These are phyloP conservation scores for Zootoca vivipara DNA, from an alignment of 2,113 vertebrate genomes.

Conservation along the genomic window DNA sequence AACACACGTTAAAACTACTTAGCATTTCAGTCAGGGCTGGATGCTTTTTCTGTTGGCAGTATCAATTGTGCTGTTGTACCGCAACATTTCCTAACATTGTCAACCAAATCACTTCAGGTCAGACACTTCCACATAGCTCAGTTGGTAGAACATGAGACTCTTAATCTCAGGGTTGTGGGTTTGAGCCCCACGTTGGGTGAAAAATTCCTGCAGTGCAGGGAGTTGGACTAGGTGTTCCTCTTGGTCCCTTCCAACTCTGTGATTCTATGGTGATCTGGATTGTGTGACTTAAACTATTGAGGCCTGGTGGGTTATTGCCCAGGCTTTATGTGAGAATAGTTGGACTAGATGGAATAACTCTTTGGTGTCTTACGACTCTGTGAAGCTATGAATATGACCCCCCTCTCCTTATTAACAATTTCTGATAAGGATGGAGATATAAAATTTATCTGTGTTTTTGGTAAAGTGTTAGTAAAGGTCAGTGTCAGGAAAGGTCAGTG, in stretches of 20 bases:
- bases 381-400: neutral
- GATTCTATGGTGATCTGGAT: no score
- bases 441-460: neutral
- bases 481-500: neutral
- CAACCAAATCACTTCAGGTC: conserved; percentile 22
- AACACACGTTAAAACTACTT: neutral
- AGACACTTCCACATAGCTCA: neutral
- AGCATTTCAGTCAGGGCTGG: conserved; percentile 18
- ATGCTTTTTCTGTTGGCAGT: neutral
- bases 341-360: no score
- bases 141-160: no score
- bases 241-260: no score
- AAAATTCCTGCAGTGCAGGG: no score
- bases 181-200: no score
- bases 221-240: no score
- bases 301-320: neutral
- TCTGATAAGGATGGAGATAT: no score
- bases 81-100: conserved; percentile 26
- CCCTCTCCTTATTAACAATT: neutral
- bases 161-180: no score
- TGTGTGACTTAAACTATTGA: neutral
- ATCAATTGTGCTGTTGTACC: neutral
- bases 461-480: neutral
- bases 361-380: neutral
- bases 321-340: neutral